Percentiles rank a stretch among this genome's conserved stretches.
phyloP scores from a whole-genome alignment of 2,113 vertebrate genomes.

The Sterna hirundo region DNA sequence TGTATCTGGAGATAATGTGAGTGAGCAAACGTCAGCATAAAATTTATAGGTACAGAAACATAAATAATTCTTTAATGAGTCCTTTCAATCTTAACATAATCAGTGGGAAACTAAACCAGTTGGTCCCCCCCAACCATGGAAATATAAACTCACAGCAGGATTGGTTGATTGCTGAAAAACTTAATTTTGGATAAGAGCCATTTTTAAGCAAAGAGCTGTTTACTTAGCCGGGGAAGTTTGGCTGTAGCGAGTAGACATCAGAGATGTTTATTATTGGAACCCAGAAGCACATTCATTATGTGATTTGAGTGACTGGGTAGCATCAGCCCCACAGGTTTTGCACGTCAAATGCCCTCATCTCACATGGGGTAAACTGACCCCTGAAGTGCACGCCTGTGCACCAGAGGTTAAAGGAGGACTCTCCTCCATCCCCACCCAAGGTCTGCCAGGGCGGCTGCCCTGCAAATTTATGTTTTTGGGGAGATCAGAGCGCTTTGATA shows the following conservation, averaged over 20 bases:
- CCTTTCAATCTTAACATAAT: background rate
- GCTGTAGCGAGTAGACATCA: conserved; percentile 33
- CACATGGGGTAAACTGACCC: conserved; percentile 35
- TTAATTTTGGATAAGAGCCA: conserved; percentile 17
- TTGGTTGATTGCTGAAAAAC: background rate
- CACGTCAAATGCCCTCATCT: conserved; percentile 37
- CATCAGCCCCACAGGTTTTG: conserved; percentile 24
- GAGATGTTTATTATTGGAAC: conserved; percentile 70
- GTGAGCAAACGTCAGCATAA: background rate
- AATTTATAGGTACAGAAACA: background rate
- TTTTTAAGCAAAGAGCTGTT: conserved; percentile 32
- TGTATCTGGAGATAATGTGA: background rate
- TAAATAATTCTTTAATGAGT: conserved; percentile 26
- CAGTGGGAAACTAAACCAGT: background rate
- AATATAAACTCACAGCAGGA: background rate
- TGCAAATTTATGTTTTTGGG: conserved; percentile 35
- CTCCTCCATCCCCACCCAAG: conserved; percentile 34
- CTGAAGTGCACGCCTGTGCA: background rate
- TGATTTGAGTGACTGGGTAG: conserved; percentile 64
- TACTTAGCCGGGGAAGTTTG: conserved; percentile 23
- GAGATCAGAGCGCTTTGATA: conserved; percentile 28
- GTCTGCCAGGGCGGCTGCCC: background rate
- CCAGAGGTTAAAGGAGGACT: conserved; percentile 36
- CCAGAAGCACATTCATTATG: conserved; percentile 64
- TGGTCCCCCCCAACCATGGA: background rate